Percentiles rank a stretch among this genome's conserved stretches.
Evolutionary conservation across 2,113 vertebrate genomes (phyloP).

Genomic region (Galeopterus variegatus): DNA sequence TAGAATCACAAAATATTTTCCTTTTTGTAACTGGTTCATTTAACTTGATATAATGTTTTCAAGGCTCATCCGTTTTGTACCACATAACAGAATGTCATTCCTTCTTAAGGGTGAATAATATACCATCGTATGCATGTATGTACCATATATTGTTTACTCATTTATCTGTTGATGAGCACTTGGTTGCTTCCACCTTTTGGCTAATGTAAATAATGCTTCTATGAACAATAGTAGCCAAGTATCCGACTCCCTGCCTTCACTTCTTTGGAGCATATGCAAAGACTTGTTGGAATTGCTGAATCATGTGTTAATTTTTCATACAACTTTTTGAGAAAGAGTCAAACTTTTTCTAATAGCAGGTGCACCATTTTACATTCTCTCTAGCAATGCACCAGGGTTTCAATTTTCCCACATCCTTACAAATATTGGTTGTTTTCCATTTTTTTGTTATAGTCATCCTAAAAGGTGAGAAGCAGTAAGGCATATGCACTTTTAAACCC

Average conservation of each 20-base stretch:
- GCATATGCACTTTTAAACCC: background rate
- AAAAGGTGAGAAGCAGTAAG: background rate
- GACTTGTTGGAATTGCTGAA: background rate
- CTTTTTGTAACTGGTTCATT: background rate
- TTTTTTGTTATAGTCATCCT: background rate
- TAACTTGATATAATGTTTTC: background rate
- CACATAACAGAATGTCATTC: background rate
- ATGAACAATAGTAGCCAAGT: background rate
- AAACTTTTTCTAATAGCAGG: background rate
- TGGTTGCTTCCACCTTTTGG: background rate
- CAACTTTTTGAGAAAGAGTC: background rate
- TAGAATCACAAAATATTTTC: background rate
- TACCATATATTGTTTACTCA: background rate
- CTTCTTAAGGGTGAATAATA: background rate
- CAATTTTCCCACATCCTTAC: background rate
- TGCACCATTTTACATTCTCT: background rate
- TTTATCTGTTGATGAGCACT: background rate
- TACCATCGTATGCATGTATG: background rate
- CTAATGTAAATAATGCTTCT: background rate
- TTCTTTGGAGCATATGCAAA: background rate
- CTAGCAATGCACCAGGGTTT: fast-evolving
- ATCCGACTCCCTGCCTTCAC: background rate
- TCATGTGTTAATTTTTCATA: background rate
- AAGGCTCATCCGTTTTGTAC: background rate
- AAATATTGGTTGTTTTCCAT: background rate